Base-by-base conservation (phyloP, 2,113 vertebrate species). In the Heliornis fulica region DNA sequence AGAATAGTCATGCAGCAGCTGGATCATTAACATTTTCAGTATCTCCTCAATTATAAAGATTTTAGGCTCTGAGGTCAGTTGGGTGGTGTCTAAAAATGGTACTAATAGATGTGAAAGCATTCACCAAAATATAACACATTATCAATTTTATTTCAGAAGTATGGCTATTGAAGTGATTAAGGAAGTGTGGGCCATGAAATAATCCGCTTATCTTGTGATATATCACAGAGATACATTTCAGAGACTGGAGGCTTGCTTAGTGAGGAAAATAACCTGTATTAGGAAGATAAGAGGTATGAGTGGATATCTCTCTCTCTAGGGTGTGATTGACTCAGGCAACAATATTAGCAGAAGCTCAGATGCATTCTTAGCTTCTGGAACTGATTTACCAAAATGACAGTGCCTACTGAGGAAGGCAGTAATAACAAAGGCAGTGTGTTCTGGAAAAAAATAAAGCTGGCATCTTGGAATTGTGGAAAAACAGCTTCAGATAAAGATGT, bases 401-500 rank as follows among this genome's bases (percentile, higher is more conserved):
- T 18, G 19, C 57, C 29, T 78, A 54, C 46, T 19, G 19, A 93
- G 78, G 89, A 84, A 69, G 48, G 65, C 14, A 36, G 90, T 51
- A 87, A 96, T 94, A 97, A 87, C 83, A 94, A 3, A 65, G 86
- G 84, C 88, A 51, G 76, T 80, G 70, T 75, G 57, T 93, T 91
- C 81, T 83, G 75, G 45, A 90, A 66, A 92, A 95, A 96, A 94
- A 98, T 96, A 96, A 96, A 98, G 66, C 90, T 95, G 93, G 96
- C 96, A 96, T 90, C 94, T 98, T 94, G 97, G 81, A 94, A 31
- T 84, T 78, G 91, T 74, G 84, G 81, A 94, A 97, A 97, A 96
- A 93, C 68, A 76, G 87, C 96, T 97, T 97, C 20, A 13, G 96
- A 83, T 96, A 97, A 98, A 95, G 93, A 96, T 92, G 97, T 74